Evolutionary conservation across 2,113 vertebrate species (phyloP), one percentile per base, ranked within the genome.

Genomic region (Lagopus leucura): DNA sequence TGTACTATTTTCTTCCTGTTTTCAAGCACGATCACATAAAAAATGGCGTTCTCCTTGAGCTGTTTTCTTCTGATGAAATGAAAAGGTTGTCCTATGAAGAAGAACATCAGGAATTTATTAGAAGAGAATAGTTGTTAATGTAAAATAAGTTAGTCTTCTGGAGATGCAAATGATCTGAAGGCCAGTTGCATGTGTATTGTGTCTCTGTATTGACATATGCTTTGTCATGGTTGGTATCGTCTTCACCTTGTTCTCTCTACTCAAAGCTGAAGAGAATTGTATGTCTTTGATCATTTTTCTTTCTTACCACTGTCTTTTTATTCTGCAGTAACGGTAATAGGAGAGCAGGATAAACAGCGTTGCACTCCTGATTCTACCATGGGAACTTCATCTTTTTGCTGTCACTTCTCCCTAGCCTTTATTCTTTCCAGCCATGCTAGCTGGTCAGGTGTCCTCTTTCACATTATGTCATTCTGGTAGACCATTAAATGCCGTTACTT

Each of bases 261-360:
- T 76, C 91, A 88, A 95, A 95, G 70, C 67, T 87, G 88, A 83
- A 89, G 81, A 76, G 72, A 78, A 28, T 34, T 5, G 8, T 96
- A 86, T 94, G 32, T 91, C 71, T 93, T 38, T 95, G 86, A 61
- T 89, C 84, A 81, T 90, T 81, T 75, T 66, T 89, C 82, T 88
- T 87, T 92, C 38, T 52, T 89, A 65, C 25, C 19, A 8, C 4
- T 40, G 5, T 66, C 45, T 84, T 58, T 82, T 92, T 43, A 43
- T 95, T 92, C 75, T 66, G 45, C 64, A n/a, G 88, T 74, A 82
- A 40, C 80, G 42, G 40, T 25, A 61, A 7, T 34, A 86, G 74
- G n/a, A 54, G 47, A 76, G 55, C 12, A 55, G 72, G 55, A 52
- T 84, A 72, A 92, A n/a, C 70, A 82, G 13, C 36, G 21, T 65